Base-by-base conservation (phyloP, 2,888 invertebrate genomes). In the Oxycera nigricornis region DNA sequence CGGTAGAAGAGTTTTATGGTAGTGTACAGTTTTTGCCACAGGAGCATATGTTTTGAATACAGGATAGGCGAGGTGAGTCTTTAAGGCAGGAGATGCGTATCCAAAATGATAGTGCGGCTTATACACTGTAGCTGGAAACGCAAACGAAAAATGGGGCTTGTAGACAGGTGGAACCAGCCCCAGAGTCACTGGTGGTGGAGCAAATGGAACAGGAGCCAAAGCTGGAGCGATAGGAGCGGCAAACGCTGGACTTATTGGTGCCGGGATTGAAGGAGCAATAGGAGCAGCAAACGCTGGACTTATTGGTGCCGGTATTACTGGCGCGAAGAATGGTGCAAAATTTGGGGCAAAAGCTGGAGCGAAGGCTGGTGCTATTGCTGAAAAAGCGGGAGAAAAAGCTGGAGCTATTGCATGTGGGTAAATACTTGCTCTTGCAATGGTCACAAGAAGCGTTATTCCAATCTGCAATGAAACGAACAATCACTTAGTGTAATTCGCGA, bases 351-450 rank as follows among this genome's bases (percentile, higher is more conserved):
- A n/a, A 11, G 52, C 50, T 2, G 57, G 59, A 28, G 75, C 72
- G 30, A 68, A 17, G 3, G 74, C 61, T 39, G 24, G 50, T 26
- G 74, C 57, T 41, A 55, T 57, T 4, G 57, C 67, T 28, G 68
- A 61, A n/a, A 52, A 14, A 4, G 80, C 78, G 3, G 78, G 74
- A 35, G 78, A 73, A 4, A 79, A 78, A n/a, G 52, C 52, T 35
- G 62, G 67, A 2, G 67, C 67, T 20, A 46, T 2, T 52, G n/a
- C 50, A 26, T 46, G 57, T 35, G 52, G 72, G 11, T 46, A 20
- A 14, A 41, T n/a, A 41, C 59, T 59, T 1, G 59, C 72, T 3
- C n/a, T 35, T 7, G 28, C 39, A 20, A 31, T 9, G 17, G 72
- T 50, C 20, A 70, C 14, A 24, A 50, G 26, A 7, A 55, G 20